phyloP scores from a whole-genome alignment of 2,888 invertebrate genomes.

The Leptinotarsa peninsularis region DNA sequence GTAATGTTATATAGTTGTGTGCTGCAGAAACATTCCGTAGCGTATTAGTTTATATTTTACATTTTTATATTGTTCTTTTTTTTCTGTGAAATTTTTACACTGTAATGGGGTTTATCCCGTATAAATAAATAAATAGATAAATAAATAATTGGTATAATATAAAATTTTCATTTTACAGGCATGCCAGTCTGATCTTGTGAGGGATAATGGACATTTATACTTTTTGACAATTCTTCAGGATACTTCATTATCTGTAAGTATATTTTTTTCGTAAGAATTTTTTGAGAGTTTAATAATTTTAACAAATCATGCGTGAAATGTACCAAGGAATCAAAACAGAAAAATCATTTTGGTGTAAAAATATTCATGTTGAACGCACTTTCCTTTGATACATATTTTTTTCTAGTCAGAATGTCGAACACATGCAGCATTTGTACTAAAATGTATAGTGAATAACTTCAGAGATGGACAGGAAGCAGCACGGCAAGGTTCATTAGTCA shows the following conservation, averaged over 20 bases:
- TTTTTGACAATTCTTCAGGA: conserved; percentile 94
- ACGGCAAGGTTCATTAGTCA: conserved; percentile 88
- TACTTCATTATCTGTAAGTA: conserved; percentile 80
- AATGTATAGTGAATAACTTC: conserved; percentile 92
- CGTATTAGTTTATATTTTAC: no score
- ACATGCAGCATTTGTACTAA: conserved; percentile 93
- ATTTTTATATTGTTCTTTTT: no score
- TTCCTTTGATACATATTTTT: conserved; percentile 16
- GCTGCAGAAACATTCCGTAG: no score
- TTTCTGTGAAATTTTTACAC: no score
- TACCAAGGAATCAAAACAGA: no score
- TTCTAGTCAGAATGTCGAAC: conserved; percentile 85
- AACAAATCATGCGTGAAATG: no score
- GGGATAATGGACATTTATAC: conserved; percentile 94
- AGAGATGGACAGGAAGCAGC: conserved; percentile 91
- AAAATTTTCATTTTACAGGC: conserved; percentile 71
- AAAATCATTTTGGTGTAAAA: no score
- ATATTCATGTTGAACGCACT: no score
- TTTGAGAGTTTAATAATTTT: background rate
- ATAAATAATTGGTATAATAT: conserved; percentile 4
- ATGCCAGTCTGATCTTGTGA: conserved; percentile 94
- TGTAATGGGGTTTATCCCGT: no score
- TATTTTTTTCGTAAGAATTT: background rate
- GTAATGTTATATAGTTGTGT: no score
- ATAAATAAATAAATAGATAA: no score